These are phyloP conservation scores for Polymixis flavicincta DNA, from an alignment of 2,888 invertebrate genomes.

Conservation along the genomic window DNA sequence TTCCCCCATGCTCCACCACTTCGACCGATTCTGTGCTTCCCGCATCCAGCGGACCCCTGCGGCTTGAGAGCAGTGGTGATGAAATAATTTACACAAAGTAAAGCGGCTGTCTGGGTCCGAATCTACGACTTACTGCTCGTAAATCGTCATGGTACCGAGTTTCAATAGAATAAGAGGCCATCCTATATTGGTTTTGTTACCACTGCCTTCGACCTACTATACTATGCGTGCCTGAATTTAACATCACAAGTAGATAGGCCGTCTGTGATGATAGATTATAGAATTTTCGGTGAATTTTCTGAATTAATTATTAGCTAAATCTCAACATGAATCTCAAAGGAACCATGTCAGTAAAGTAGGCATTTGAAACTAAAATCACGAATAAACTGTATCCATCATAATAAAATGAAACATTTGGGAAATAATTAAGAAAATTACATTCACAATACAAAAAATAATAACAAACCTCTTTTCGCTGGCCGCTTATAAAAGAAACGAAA, in stretches of 20 bases:
- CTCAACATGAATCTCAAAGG: background rate
- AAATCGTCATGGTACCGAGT: background rate
- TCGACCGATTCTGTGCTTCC: too few relatives aligned
- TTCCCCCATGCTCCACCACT: too few relatives aligned
- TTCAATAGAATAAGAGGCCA: background rate
- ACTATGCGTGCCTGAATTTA: background rate
- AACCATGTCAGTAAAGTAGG: background rate
- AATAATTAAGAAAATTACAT: background rate
- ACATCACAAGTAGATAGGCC: background rate
- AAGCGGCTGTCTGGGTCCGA: too few relatives aligned
- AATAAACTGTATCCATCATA: background rate
- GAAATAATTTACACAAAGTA: too few relatives aligned
- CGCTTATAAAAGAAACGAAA: background rate
- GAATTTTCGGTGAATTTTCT: background rate
- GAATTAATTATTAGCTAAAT: constrained; percentile 12
- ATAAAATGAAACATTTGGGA: background rate
- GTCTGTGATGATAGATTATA: background rate
- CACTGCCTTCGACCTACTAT: background rate
- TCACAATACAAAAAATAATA: background rate
- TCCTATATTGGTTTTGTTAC: background rate
- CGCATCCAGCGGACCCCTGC: too few relatives aligned
- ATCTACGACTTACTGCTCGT: too few relatives aligned
- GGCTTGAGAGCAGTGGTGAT: too few relatives aligned
- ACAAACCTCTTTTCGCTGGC: background rate
- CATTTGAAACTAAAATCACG: background rate